phyloP scores from a whole-genome alignment of 2,797 vertebrate genomes.

The Sebastes diploproa region DNA sequence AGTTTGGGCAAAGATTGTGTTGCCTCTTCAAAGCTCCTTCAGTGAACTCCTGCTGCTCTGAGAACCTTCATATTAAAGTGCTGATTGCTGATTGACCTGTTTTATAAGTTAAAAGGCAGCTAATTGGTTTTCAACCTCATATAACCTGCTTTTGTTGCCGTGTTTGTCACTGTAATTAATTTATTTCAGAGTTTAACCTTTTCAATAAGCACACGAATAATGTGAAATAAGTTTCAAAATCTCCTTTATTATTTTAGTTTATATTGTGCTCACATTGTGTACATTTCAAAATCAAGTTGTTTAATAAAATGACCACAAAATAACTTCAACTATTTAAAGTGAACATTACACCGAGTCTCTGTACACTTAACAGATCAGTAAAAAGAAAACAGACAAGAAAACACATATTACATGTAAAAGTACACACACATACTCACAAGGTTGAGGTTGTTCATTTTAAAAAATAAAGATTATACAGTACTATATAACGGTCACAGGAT shows the following conservation, averaged over 20 bases:
- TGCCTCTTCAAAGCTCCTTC: neutral
- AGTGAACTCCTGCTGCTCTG: neutral
- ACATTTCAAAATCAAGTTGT: neutral
- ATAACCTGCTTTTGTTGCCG: neutral
- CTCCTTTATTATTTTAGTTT: neutral
- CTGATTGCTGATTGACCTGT: neutral
- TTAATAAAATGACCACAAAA: neutral
- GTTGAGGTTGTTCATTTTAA: neutral
- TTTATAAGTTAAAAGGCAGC: neutral
- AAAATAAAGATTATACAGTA: neutral
- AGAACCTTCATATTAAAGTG: neutral
- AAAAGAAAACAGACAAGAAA: neutral
- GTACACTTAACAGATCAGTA: neutral
- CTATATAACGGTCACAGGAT: too few species aligned
- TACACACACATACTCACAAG: neutral
- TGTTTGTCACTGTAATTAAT: neutral
- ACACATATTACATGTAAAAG: neutral
- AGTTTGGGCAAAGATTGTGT: neutral
- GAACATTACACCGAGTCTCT: neutral
- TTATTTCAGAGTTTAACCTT: neutral
- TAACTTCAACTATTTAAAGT: neutral
- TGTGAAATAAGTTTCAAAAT: neutral
- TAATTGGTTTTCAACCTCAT: neutral
- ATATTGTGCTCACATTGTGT: neutral
- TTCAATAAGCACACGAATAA: neutral